Evolutionary conservation across 2,797 vertebrate genomes (phyloP).

Genomic region (Pagetopsis macropterus): DNA sequence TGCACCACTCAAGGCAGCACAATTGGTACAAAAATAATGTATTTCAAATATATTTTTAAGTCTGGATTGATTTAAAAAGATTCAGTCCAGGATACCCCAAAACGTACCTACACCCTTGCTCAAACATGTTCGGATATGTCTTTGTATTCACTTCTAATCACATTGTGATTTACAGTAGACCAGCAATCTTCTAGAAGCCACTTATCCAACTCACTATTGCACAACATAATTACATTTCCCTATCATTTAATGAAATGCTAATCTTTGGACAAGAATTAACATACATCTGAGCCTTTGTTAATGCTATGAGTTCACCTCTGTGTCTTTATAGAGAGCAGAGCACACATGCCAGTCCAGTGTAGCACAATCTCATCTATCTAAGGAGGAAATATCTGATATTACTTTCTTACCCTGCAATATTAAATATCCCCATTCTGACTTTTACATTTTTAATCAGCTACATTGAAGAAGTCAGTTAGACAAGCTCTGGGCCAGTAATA

Average conservation of each 20-base stretch:
- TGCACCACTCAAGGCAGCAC: too few species aligned
- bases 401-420: constrained; percentile 36
- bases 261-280: neutral
- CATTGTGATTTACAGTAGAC: too few species aligned
- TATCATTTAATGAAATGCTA: neutral
- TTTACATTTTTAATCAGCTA: constrained; percentile 65
- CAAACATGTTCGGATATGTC: too few species aligned
- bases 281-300: neutral
- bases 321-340: constrained; percentile 1
- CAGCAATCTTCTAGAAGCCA: neutral
- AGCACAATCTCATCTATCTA: constrained; percentile 17
- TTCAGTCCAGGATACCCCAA: too few species aligned
- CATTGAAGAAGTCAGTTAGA: constrained; percentile 52
- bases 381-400: constrained; percentile 34
- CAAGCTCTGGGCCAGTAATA: constrained; percentile 54
- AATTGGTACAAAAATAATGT: too few species aligned
- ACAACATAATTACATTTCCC: neutral
- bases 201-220: neutral
- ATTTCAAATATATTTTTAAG: too few species aligned
- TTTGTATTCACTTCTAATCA: too few species aligned
- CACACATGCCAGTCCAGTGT: constrained; percentile 15
- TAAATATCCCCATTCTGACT: constrained; percentile 38
- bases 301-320: constrained; percentile 4
- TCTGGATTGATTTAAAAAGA: too few species aligned
- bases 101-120: too few species aligned